Base-by-base conservation (phyloP, 2,113 vertebrate genomes). In the Ciconia boyciana region DNA sequence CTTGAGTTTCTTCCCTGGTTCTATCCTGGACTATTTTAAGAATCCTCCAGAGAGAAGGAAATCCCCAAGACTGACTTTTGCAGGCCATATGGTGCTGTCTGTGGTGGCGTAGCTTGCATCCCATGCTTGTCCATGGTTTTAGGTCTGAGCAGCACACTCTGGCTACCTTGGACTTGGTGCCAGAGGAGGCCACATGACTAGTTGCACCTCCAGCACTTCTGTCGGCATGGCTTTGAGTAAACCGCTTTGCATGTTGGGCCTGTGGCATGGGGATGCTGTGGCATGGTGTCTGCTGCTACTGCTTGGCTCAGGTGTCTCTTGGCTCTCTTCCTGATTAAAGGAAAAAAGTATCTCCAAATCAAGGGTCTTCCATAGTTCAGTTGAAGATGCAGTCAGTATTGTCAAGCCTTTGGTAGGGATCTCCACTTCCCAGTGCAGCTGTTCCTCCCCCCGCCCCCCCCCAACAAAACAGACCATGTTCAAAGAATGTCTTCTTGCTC, bases 401-500 rank as follows among this genome's bases (percentile, higher is more conserved):
- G 54, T 74, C 31, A 74, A 93, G 84, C 44, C 61, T 89, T 82
- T 82, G 36, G 43, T 72, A 95, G 87, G 66, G 62, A 85, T 55
- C 77, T 79, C 34, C 29, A 43, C 57, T 81, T 89, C 54, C 66
- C 87, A 19, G 36, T 85, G 66, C 62, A 89, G 89, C 58, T 94
- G 46, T 94, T 83, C 24, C 22, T 29, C 21, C 12, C 3, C 44
- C 52, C 19, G 2, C 49, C 54, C 31, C 43, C 5, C 31, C 43
- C 6, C 24, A 58, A 61, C 75, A 76, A 91, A 96, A 76, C 51
- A 87, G 89, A 80, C 39, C 3, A 0, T 90, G 44, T 95, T 97
- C 94, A 96, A 94, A 97, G 91, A 87, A 87, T 96, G 87, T 97
- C 93, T 83, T 97, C 97, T 97, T 94, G 93, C 95, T 97, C 93